A percentile compares a stretch with the other conserved stretches of the same genome.
phyloP scores from a whole-genome alignment of 1,140 invertebrate species.

The Pachypeltis micranthus region DNA sequence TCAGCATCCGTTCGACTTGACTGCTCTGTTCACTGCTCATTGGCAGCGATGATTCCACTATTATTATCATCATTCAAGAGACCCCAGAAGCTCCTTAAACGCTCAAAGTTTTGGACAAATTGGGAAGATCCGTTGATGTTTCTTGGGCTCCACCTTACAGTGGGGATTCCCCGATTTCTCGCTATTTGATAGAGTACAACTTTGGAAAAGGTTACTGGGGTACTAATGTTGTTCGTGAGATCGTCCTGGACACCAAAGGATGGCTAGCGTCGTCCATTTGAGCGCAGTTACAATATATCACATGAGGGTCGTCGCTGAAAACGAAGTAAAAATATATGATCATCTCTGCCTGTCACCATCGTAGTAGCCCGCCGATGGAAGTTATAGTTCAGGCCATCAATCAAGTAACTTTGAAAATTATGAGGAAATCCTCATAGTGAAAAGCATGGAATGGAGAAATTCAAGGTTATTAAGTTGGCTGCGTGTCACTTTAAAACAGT shows the following conservation, averaged over 20 bases:
- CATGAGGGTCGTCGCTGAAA: constrained; percentile 84
- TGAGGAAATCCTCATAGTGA: constrained; percentile 82
- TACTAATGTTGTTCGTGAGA: constrained; percentile 66
- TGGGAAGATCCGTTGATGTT: constrained; percentile 75
- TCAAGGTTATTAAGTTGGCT: constrained; percentile 79
- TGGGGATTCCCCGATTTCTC: constrained; percentile 85
- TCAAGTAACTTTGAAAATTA: constrained; percentile 80
- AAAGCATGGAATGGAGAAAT: constrained; percentile 90
- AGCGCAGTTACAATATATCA: constrained; percentile 86
- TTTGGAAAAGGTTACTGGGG: constrained; percentile 65
- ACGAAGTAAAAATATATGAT: constrained; percentile 82
- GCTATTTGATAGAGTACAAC: constrained; percentile 88
- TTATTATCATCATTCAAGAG: constrained; percentile 93
- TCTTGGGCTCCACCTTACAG: constrained; percentile 89
- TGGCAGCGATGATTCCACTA: constrained; percentile 87
- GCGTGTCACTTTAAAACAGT: constrained; percentile 87
- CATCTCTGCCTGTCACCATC: constrained; percentile 81
- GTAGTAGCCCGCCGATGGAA: constrained; percentile 91
- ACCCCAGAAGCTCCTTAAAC: constrained; percentile 84
- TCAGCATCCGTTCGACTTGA: constrained; percentile 81
- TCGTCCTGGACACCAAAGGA: constrained; percentile 72
- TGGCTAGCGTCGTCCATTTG: constrained; percentile 77
- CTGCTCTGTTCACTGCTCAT: constrained; percentile 85
- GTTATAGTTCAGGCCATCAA: constrained; percentile 78
- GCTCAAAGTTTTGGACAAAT: constrained; percentile 82